Conservation (phyloP, 2,113 vertebrate genomes). For the Lophura nycthemera region DNA sequence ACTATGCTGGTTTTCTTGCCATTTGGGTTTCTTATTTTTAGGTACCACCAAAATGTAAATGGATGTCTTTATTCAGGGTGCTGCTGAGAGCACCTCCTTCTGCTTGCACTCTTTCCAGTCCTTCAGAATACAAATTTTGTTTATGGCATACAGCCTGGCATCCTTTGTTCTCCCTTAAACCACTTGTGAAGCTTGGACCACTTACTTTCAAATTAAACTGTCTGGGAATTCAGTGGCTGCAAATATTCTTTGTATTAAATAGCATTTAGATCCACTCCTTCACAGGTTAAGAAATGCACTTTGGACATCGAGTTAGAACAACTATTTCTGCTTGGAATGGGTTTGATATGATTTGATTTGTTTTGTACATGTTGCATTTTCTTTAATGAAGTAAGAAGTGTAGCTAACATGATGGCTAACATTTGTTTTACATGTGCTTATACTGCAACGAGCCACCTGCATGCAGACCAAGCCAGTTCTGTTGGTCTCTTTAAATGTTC, state of each 20-base stretch:
- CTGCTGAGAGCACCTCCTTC: background rate
- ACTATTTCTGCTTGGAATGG: background rate
- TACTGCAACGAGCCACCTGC: fast-evolving
- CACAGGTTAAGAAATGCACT: background rate
- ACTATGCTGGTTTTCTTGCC: background rate
- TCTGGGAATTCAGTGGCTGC: background rate
- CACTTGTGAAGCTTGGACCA: background rate
- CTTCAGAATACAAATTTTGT: background rate
- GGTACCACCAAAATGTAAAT: background rate
- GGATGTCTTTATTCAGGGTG: background rate
- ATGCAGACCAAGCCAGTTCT: fast-evolving
- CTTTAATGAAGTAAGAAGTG: background rate
- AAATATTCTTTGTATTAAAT: background rate
- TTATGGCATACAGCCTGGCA: background rate
- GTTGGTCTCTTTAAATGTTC: background rate
- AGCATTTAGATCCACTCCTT: background rate
- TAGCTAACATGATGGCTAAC: background rate
- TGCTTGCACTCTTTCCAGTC: background rate
- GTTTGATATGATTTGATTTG: background rate
- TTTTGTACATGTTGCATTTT: background rate
- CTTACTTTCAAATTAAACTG: background rate
- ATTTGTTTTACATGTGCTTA: background rate
- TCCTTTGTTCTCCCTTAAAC: background rate
- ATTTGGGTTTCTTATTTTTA: background rate
- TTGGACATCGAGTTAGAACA: background rate